Evolutionary conservation across 2,888 invertebrate species (phyloP), one percentile per base, ranked within the genome.

Genomic region (Elegia similella): DNA sequence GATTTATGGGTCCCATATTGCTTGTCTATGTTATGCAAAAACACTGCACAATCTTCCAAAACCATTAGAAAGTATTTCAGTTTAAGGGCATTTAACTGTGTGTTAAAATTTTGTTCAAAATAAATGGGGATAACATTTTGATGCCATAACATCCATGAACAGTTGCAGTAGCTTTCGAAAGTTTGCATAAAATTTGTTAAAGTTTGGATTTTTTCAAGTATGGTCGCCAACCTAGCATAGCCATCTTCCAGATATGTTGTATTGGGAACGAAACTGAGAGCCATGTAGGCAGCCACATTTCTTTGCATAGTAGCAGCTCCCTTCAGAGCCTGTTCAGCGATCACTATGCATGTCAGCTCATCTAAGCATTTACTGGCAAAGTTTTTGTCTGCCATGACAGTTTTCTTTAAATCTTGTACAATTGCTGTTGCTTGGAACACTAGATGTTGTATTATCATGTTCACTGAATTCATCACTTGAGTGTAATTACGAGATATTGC

Each of bases 111-210:
- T 76, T 95, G 95, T 61, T 94, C 93, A 67, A 97, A 93, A 82
- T 97, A 96, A 52, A 95, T 93, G 0, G 95, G 95, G 55, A 97
- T 89, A 55, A 97, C 91, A 64, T 95, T 93, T 73, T 95, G 94
- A 84, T 98, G 97, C 95, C 96, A 97, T 76, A 95, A 94, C 55
- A 98, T 84, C 86, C 96, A 95, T 38, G 95, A 94, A 69, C 96
- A 95, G 76, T 96, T 94, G 79, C 95, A 95, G 23, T 94, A 90
- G 60, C 86, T 84, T 52, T 93, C 85, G 61, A 97, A 80, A 59
- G 93, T 82, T 12, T 86, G 75, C 42, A 93, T 89, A 60, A 95
- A 92, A 67, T 93, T 93, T 52, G 93, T 90, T 52, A 97, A 85
- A 46, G 92, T 84, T 73, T 94, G 94, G 55, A 96, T 90, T 72